Evolutionary conservation across 2,113 vertebrate species (phyloP).

Genomic region (Gnathonemus echidnorhynchus): DNA sequence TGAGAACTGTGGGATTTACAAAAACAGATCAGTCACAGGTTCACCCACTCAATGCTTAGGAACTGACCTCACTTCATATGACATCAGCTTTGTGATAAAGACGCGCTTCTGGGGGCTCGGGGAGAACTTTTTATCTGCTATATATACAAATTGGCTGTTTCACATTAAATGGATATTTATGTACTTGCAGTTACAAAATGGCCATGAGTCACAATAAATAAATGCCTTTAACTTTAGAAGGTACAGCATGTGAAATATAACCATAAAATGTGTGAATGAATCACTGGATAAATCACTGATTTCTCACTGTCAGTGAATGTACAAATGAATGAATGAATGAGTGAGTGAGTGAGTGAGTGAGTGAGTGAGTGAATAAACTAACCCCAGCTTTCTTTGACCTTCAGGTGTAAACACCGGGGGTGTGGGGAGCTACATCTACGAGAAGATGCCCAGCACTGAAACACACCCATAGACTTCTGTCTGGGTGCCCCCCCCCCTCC

Average conservation of each 20-base stretch:
- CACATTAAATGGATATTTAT: not conserved
- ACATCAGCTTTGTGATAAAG: not conserved
- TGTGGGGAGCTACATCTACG: slow-evolving; percentile 95
- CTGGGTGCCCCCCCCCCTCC: not conserved
- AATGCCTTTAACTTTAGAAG: not conserved
- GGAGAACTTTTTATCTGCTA: not conserved
- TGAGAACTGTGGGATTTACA: not conserved
- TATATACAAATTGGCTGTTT: not conserved
- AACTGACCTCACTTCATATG: not conserved
- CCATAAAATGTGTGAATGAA: not conserved
- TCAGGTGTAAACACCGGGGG: slow-evolving; percentile 93
- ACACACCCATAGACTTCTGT: slow-evolving; percentile 68
- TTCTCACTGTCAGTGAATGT: not conserved
- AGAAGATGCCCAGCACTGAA: slow-evolving; percentile 78
- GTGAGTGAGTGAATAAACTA: not conserved
- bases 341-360: not conserved
- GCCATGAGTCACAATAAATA: not conserved
- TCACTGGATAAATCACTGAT: not conserved
- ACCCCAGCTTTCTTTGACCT: slow-evolving; percentile 20
- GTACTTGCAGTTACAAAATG: not conserved
- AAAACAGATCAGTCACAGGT: not conserved
- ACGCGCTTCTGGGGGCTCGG: not conserved
- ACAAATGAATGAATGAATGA: not conserved
- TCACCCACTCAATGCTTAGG: not conserved
- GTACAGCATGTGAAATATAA: not conserved